These are phyloP conservation scores for Artibeus lituratus DNA, from an alignment of 2,797 vertebrate genomes.

Conservation along the genomic window DNA sequence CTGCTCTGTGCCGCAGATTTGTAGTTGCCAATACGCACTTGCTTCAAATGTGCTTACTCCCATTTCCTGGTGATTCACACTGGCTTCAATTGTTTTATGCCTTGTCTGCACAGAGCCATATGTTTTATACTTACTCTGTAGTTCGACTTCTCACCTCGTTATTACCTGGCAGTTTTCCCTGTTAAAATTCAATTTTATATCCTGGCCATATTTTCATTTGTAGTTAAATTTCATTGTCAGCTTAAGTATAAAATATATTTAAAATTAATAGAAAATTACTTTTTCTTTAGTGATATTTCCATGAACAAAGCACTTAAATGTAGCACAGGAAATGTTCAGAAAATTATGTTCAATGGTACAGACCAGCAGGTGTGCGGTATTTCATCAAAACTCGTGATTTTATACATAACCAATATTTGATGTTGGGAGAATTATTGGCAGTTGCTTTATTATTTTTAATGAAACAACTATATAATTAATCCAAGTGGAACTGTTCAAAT, in stretches of 20 bases:
- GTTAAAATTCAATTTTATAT: neutral
- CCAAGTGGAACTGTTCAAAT: neutral
- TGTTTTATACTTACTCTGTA: neutral
- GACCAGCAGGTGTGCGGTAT: neutral
- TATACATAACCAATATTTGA: neutral
- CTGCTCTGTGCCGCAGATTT: neutral
- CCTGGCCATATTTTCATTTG: conserved; percentile 2
- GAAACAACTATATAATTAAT: neutral
- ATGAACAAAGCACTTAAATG: neutral
- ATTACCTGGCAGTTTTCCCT: neutral
- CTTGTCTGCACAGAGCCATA: neutral
- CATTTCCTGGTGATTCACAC: neutral
- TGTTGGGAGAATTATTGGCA: neutral
- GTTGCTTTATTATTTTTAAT: neutral
- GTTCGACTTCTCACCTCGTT: neutral
- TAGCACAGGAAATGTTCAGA: neutral
- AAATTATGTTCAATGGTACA: neutral
- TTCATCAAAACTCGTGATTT: neutral
- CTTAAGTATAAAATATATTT: conserved; percentile 3
- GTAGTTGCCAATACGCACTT: neutral
- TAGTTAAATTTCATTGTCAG: neutral
- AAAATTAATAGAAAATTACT: neutral
- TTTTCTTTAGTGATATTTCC: neutral
- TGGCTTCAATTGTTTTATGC: neutral
- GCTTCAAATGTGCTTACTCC: neutral